Evolutionary conservation across 2,797 vertebrate genomes (phyloP).

Genomic region (Sphenodon punctatus): DNA sequence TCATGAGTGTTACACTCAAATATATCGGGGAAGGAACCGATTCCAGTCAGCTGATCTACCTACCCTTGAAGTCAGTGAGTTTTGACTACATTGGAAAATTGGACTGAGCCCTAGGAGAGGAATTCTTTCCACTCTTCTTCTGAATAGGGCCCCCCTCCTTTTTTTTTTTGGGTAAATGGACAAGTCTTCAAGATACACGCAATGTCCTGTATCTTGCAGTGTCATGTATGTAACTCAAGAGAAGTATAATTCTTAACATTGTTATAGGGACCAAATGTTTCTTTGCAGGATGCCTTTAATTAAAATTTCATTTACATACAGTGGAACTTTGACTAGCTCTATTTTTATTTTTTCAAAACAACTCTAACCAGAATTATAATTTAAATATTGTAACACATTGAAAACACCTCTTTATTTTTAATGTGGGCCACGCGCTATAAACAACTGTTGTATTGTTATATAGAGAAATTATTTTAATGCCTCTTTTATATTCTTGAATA

Average conservation of each 20-base stretch:
- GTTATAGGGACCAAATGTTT: not conserved
- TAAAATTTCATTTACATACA: not conserved
- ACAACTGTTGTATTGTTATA: not conserved
- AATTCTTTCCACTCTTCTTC: not conserved
- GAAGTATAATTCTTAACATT: not conserved
- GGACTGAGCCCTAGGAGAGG: not conserved
- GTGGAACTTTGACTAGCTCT: not conserved
- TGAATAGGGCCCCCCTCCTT: not conserved
- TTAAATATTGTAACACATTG: conserved; percentile 1
- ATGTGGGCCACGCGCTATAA: no score
- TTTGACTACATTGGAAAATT: not conserved
- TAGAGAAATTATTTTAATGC: conserved; percentile 7
- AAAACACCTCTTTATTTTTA: no score
- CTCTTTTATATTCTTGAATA: not conserved
- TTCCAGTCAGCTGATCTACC: not conserved
- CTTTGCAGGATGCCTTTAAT: not conserved
- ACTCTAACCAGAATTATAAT: not conserved
- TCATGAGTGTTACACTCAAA: not conserved
- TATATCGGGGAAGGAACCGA: not conserved
- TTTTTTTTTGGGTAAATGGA: not conserved
- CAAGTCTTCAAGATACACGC: not conserved
- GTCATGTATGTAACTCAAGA: not conserved
- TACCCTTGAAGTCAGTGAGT: not conserved
- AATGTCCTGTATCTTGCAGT: not conserved
- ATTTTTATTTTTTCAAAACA: not conserved